Evolutionary conservation across 2,113 vertebrate species (phyloP).

Genomic region (Podiceps cristatus): DNA sequence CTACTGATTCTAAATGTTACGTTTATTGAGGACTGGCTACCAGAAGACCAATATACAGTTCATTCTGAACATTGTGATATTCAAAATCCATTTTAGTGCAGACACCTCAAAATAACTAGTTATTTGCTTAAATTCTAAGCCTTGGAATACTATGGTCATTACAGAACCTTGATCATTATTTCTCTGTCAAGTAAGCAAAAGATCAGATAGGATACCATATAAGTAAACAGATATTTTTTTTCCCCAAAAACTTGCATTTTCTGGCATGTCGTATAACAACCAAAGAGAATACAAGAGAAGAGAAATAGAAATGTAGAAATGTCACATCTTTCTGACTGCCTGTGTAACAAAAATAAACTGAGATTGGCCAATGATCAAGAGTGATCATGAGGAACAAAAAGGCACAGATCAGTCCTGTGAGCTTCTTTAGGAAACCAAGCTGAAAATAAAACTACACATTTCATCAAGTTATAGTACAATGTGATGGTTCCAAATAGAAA

Average conservation of each 20-base stretch:
- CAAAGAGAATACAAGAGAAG: neutral
- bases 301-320: neutral
- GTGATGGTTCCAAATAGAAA: neutral
- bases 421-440: neutral
- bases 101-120: neutral
- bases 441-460: neutral
- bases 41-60: neutral
- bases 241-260: fast-evolving
- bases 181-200: neutral
- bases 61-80: neutral
- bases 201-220: neutral
- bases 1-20: neutral
- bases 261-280: neutral
- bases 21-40: neutral
- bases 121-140: neutral
- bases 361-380: neutral
- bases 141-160: neutral
- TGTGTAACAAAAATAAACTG: neutral
- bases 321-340: neutral
- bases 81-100: neutral
- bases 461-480: neutral
- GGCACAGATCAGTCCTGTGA: neutral
- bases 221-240: neutral
- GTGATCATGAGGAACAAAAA: neutral
- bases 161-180: neutral